Percentiles rank a stretch among this genome's conserved stretches.
Conservation (phyloP, 1,140 invertebrate genomes). For the Probaryconus sp. region DNA sequence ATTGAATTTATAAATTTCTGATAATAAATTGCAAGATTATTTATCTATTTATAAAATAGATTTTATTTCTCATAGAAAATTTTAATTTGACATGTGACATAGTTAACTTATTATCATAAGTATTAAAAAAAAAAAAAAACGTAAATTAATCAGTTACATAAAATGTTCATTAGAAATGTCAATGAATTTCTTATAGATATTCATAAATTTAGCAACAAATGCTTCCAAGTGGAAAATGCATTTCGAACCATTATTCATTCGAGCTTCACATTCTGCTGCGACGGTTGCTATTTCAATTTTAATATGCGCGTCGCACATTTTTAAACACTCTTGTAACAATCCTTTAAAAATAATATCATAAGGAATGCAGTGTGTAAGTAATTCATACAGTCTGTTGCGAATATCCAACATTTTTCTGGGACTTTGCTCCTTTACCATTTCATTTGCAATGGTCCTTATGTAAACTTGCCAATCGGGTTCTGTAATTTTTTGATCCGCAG, state of each 20-base stretch:
- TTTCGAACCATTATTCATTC: conserved; percentile 93
- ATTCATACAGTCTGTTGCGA: conserved; percentile 93
- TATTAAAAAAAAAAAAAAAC: too few relatives aligned
- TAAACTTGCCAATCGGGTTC: conserved; percentile 97
- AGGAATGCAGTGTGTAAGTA: conserved; percentile 96
- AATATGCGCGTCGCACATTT: conserved; percentile 93
- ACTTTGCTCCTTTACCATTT: conserved; percentile 93
- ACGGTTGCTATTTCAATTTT: conserved; percentile 90
- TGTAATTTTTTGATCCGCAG: conserved; percentile 87
- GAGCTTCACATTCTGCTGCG: conserved; percentile 94
- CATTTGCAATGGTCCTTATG: conserved; percentile 90
- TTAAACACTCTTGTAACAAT: conserved; percentile 89
- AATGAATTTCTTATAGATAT: conserved; percentile 90
- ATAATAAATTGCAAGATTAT: too few relatives aligned
- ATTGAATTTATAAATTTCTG: too few relatives aligned
- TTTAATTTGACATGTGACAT: too few relatives aligned
- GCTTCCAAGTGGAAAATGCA: conserved; percentile 98
- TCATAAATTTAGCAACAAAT: conserved; percentile 98
- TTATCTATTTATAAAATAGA: conserved; percentile 8
- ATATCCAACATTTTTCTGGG: conserved; percentile 91
- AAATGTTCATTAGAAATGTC: conserved; percentile 81
- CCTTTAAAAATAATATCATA: conserved; percentile 95
- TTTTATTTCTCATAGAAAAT: too few relatives aligned
- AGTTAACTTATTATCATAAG: too few relatives aligned
- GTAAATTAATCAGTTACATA: conserved; percentile 28